phyloP scores from a whole-genome alignment of 2,888 invertebrate species.

The Erannis defoliaria region DNA sequence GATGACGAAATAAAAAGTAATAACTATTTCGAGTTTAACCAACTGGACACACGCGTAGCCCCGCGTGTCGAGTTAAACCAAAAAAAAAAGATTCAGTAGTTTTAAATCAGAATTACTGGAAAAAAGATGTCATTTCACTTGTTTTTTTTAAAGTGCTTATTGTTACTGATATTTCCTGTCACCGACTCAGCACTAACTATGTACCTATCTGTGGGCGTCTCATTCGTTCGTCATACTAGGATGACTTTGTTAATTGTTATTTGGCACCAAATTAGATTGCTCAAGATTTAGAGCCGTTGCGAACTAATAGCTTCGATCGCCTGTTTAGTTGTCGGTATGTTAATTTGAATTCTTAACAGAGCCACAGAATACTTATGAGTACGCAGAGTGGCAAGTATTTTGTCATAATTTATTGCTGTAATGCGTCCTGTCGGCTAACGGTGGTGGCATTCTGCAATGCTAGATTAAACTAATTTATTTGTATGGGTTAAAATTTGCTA shows the following conservation, averaged over 20 bases:
- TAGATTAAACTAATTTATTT: too few relatives aligned
- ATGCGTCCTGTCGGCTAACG: too few relatives aligned
- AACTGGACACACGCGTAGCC: too few relatives aligned
- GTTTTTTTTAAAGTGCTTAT: background rate
- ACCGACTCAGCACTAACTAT: background rate
- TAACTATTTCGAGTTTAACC: too few relatives aligned
- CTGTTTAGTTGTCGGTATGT: constrained; percentile 36
- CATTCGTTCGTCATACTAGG: constrained; percentile 64
- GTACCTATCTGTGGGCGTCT: background rate
- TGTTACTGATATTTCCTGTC: background rate
- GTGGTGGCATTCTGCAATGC: too few relatives aligned
- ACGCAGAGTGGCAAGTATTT: background rate
- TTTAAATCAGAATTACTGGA: too few relatives aligned
- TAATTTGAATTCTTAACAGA: constrained; percentile 31
- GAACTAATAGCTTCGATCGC: constrained; percentile 25
- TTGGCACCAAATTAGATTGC: constrained; percentile 60
- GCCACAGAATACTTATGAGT: background rate
- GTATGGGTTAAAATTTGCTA: too few relatives aligned
- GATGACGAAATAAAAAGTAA: too few relatives aligned
- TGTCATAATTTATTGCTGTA: background rate
- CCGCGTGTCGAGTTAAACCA: too few relatives aligned
- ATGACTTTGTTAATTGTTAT: constrained; percentile 81
- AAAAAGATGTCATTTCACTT: too few relatives aligned
- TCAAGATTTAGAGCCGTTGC: constrained; percentile 47
- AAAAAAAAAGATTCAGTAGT: too few relatives aligned